Conservation (phyloP, 2,888 invertebrate genomes). For the Pterobdella sp. region DNA sequence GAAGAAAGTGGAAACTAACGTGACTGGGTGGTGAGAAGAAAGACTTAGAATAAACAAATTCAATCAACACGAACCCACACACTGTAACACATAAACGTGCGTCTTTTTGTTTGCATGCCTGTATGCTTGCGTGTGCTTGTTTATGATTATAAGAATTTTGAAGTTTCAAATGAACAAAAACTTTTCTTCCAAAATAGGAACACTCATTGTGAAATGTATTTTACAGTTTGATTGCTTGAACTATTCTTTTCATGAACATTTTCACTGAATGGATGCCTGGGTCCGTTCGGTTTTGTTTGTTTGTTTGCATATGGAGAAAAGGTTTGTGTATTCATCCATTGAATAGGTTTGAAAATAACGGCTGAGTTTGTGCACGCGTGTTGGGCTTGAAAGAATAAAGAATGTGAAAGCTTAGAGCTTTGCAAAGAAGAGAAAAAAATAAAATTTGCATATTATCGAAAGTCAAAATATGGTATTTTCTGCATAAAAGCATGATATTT, state of each 20-base stretch:
- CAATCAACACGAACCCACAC: conserved; percentile 9
- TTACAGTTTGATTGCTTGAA: no score
- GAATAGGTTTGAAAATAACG: not conserved
- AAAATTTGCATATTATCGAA: no score
- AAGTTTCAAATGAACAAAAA: no score
- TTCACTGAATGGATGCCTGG: no score
- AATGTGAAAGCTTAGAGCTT: no score
- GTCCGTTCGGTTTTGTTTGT: not conserved
- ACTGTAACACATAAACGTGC: conserved; percentile 1
- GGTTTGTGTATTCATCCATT: not conserved
- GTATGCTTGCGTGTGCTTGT: conserved; percentile 1
- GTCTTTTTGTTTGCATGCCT: not conserved
- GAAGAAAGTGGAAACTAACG: not conserved
- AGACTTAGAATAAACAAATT: not conserved
- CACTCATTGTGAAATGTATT: no score
- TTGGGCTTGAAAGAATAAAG: no score
- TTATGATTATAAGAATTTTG: no score
- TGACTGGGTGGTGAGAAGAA: not conserved
- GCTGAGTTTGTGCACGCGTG: not conserved
- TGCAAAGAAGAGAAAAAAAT: no score
- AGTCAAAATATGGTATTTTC: no score
- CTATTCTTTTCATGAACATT: not conserved
- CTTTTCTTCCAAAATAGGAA: no score
- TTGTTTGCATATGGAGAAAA: not conserved
- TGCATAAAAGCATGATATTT: no score